Conservation (phyloP, 2,797 vertebrate genomes). For the Urocyon cinereoargenteus region DNA sequence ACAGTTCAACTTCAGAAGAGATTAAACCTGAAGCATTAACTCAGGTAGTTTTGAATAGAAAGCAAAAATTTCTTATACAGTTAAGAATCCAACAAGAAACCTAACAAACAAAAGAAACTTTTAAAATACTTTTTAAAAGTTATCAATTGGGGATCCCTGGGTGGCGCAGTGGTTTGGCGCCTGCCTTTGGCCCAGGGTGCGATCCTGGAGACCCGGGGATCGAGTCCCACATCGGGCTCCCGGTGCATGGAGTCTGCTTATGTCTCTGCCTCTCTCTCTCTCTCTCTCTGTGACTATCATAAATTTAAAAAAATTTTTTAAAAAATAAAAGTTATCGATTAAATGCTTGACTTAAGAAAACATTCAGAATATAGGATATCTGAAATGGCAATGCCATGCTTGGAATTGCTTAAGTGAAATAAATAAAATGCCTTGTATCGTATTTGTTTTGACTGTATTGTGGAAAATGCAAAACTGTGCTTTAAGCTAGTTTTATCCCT, state of each 20-base stretch:
- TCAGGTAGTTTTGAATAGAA: not conserved
- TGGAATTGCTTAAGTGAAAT: not conserved
- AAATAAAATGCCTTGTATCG: not conserved
- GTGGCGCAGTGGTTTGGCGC: no score
- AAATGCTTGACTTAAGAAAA: slow-evolving; percentile 20
- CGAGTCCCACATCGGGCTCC: no score
- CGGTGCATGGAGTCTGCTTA: no score
- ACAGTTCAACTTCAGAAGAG: not conserved
- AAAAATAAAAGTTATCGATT: not conserved
- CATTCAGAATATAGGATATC: not conserved
- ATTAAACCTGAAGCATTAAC: not conserved
- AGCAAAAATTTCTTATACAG: not conserved
- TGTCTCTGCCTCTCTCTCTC: no score
- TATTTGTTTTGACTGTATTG: not conserved
- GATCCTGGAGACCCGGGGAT: no score
- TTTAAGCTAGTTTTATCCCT: not conserved
- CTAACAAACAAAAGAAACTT: not conserved
- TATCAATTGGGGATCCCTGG: no score
- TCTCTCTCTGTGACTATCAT: no score
- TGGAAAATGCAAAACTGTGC: not conserved
- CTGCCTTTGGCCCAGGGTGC: no score
- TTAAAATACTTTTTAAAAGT: no score
- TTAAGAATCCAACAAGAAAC: not conserved
- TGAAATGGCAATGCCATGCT: not conserved
- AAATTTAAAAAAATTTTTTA: no score